These are phyloP conservation scores for Hyphantria cunea DNA, from an alignment of 1,140 invertebrate species.

Conservation along the genomic window DNA sequence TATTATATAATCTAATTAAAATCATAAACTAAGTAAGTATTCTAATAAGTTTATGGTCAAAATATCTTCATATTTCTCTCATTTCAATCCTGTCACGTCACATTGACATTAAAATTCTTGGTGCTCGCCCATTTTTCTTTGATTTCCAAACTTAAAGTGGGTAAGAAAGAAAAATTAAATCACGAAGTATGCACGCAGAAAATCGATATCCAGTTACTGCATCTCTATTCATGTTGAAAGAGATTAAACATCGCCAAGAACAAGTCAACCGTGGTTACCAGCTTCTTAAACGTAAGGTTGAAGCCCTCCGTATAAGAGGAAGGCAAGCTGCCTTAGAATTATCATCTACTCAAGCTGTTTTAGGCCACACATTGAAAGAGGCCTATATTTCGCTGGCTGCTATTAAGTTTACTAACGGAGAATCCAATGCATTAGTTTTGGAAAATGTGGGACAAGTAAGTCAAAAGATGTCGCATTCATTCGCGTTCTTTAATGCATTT, in stretches of 20 bases:
- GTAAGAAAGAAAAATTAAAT: too few species aligned
- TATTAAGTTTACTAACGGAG: slow-evolving; percentile 98
- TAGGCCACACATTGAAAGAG: slow-evolving; percentile 99
- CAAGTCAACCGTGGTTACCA: slow-evolving; percentile 99
- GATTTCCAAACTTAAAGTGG: too few species aligned
- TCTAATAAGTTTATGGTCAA: too few species aligned
- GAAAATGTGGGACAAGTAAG: slow-evolving; percentile 96
- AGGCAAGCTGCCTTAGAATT: slow-evolving; percentile 89
- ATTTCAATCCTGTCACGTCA: background rate
- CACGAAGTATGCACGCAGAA: slow-evolving; percentile 56
- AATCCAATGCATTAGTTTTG: slow-evolving; percentile 98
- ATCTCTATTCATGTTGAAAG: slow-evolving; percentile 69
- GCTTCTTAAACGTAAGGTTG: slow-evolving; percentile 98
- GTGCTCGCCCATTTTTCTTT: too few species aligned
- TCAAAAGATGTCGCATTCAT: background rate
- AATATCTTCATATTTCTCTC: too few species aligned
- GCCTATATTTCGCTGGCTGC: slow-evolving; percentile 99
- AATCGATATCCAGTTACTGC: slow-evolving; percentile 71
- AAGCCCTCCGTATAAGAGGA: slow-evolving; percentile 98
- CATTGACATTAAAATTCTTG: background rate
- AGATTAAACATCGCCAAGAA: slow-evolving; percentile 93
- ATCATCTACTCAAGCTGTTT: slow-evolving; percentile 97
- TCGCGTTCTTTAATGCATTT: background rate
- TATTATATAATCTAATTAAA: too few species aligned
- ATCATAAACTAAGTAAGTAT: slow-evolving; percentile 3